These are phyloP conservation scores for Cephonodes hylas DNA, from an alignment of 2,888 invertebrate genomes.

Conservation along the genomic window DNA sequence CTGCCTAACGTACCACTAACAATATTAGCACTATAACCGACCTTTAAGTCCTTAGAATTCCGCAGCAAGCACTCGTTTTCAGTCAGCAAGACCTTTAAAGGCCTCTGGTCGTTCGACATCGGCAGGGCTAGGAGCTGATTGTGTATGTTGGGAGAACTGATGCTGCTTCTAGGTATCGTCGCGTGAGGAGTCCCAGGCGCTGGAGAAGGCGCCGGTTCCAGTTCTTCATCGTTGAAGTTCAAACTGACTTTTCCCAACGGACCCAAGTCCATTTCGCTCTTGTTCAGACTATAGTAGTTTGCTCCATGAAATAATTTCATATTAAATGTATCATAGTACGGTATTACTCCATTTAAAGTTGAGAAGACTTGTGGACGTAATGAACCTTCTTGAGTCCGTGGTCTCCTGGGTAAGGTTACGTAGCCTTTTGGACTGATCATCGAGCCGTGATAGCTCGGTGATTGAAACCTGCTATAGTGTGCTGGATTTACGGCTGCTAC, in stretches of 20 bases:
- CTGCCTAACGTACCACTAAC: slow-evolving; percentile 59
- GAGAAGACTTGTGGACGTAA: slow-evolving; percentile 66
- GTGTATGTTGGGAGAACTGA: slow-evolving; percentile 78
- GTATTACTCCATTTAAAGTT: slow-evolving; percentile 74
- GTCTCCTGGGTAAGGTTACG: slow-evolving; percentile 92
- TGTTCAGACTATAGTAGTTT: slow-evolving; percentile 88
- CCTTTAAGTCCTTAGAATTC: slow-evolving; percentile 51
- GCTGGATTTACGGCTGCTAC: slow-evolving; percentile 51
- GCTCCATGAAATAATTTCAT: slow-evolving; percentile 92
- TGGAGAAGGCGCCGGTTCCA: slow-evolving; percentile 74
- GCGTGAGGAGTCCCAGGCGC: slow-evolving; percentile 77
- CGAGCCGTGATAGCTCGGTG: slow-evolving; percentile 82
- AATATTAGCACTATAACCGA: slow-evolving; percentile 60
- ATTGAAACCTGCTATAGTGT: slow-evolving; percentile 78
- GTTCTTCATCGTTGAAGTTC: slow-evolving; percentile 73
- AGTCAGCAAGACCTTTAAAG: slow-evolving; percentile 59
- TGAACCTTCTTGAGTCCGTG: slow-evolving; percentile 83
- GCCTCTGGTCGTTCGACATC: slow-evolving; percentile 62
- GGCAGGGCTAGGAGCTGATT: slow-evolving; percentile 70
- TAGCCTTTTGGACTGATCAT: slow-evolving; percentile 85
- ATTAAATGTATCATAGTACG: slow-evolving; percentile 89
- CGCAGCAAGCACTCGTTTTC: slow-evolving; percentile 60
- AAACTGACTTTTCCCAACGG: slow-evolving; percentile 77
- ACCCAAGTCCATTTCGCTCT: slow-evolving; percentile 82
- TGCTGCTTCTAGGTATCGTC: slow-evolving; percentile 70